Evolutionary conservation across 2,888 invertebrate genomes (phyloP).

Genomic region (Hymenopus coronatus): DNA sequence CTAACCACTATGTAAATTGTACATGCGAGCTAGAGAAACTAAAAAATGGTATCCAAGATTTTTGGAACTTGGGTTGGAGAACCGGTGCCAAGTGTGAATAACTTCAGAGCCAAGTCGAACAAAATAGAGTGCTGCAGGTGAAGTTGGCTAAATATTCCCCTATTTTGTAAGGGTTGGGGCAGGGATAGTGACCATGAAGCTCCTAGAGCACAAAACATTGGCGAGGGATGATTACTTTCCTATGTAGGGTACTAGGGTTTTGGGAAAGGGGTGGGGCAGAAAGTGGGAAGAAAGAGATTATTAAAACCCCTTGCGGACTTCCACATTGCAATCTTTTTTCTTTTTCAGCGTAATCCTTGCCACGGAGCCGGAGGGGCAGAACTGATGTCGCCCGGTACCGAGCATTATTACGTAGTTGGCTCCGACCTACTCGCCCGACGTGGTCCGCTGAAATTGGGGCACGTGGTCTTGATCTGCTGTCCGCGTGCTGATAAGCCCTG

Average conservation of each 20-base stretch:
- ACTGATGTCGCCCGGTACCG: not conserved
- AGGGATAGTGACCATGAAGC: not conserved
- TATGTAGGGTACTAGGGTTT: not conserved
- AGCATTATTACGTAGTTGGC: not conserved
- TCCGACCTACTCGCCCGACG: not conserved
- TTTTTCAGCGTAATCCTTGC: not conserved
- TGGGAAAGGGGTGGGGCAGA: not conserved
- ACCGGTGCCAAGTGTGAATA: not conserved
- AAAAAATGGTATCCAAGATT: too few relatives aligned
- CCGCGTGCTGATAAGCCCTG: not conserved
- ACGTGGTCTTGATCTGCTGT: not conserved
- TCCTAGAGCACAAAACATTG: not conserved
- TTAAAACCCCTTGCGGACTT: not conserved
- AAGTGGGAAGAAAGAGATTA: not conserved
- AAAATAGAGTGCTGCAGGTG: not conserved
- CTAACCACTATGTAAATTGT: too few relatives aligned
- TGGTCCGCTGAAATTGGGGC: not conserved
- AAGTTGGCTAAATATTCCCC: not conserved
- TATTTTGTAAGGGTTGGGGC: not conserved
- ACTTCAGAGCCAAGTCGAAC: not conserved
- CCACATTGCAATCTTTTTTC: not conserved
- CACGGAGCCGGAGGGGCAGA: not conserved
- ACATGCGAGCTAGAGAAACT: too few relatives aligned
- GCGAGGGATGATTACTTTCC: not conserved
- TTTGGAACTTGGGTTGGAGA: too few relatives aligned